phyloP scores from a whole-genome alignment of 2,888 invertebrate species.

The Drosophila antonietae region DNA sequence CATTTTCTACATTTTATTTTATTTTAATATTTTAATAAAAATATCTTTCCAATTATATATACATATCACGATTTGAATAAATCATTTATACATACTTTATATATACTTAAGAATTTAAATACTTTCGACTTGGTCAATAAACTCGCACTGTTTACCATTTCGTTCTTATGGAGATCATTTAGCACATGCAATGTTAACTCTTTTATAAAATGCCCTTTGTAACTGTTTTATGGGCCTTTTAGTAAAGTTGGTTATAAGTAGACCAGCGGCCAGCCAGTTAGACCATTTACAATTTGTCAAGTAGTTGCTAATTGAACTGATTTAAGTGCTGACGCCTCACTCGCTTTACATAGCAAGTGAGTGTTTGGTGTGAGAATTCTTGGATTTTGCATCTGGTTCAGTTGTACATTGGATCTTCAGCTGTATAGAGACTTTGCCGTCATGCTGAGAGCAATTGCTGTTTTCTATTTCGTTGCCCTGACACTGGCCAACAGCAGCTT shows the following conservation, averaged over 20 bases:
- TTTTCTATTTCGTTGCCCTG: neutral
- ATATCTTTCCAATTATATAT: neutral
- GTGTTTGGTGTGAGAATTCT: slow-evolving; percentile 20
- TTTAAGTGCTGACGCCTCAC: slow-evolving; percentile 18
- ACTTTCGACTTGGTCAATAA: slow-evolving; percentile 12
- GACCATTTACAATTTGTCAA: slow-evolving; percentile 41
- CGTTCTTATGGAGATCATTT: slow-evolving; percentile 11
- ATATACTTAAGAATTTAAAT: neutral
- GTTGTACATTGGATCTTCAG: slow-evolving; percentile 43
- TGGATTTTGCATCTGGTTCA: slow-evolving; percentile 26
- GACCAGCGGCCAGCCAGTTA: slow-evolving; percentile 27
- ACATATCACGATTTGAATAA: neutral
- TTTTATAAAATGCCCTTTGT: slow-evolving; percentile 33
- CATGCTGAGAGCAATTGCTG: slow-evolving; percentile 24
- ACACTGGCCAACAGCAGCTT: slow-evolving; percentile 9
- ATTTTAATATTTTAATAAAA: neutral
- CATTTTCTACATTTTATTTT: too few species aligned
- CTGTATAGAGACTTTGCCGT: slow-evolving; percentile 15
- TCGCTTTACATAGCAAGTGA: slow-evolving; percentile 49
- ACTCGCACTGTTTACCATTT: slow-evolving; percentile 17
- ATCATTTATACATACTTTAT: neutral
- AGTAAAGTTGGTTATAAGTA: slow-evolving; percentile 57
- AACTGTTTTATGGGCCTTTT: slow-evolving; percentile 27
- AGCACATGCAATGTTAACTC: slow-evolving; percentile 26
- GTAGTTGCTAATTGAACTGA: slow-evolving; percentile 63